Evolutionary conservation across 2,888 invertebrate genomes (phyloP).

Genomic region (Strigamia crassipes): DNA sequence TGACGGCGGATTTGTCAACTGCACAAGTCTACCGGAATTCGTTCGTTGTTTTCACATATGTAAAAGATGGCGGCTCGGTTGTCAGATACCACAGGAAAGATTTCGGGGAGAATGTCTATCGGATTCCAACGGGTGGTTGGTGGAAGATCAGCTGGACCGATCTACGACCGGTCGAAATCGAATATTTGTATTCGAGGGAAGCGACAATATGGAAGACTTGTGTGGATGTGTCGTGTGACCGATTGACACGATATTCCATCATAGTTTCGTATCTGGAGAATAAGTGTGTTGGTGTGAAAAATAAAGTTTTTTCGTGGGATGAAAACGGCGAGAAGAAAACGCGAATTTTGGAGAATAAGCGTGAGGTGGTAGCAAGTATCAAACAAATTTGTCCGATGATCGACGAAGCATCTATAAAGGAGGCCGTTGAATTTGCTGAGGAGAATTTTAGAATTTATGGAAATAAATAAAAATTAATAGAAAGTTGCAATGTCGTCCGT

Average conservation of each 20-base stretch:
- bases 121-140: background rate
- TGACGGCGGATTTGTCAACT: background rate
- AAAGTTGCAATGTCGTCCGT: no score
- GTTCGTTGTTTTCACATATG: background rate
- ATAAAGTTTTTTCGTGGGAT: background rate
- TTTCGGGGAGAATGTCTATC: background rate
- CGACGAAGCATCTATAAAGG: background rate
- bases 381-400: background rate
- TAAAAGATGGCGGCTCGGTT: background rate
- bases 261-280: background rate
- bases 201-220: background rate
- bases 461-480: no score
- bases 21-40: background rate
- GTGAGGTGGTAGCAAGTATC: background rate
- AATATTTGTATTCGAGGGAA: background rate
- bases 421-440: background rate
- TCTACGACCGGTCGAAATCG: background rate
- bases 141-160: background rate
- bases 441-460: background rate
- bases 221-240: background rate
- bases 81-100: constrained; percentile 11
- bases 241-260: background rate
- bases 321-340: background rate
- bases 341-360: background rate
- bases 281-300: background rate